A percentile compares a stretch with the other conserved stretches of the same genome.
phyloP scores from a whole-genome alignment of 2,797 vertebrate genomes.

The Micromesistius poutassou region DNA sequence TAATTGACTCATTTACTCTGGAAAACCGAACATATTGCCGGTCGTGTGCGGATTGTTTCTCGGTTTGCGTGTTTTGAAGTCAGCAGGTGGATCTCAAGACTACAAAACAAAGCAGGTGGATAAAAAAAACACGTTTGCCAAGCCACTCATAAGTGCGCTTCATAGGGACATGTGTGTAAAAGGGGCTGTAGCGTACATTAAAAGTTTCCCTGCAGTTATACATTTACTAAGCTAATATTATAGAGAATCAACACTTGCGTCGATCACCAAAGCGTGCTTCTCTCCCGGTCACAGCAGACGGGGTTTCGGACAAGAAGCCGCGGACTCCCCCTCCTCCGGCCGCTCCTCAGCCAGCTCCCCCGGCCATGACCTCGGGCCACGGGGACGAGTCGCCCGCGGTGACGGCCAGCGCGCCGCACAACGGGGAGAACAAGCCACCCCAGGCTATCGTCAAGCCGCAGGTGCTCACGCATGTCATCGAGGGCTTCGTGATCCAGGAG shows the following conservation, averaged over 20 bases:
- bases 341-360: slow-evolving; percentile 28
- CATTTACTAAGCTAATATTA: no score
- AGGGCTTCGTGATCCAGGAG: slow-evolving; percentile 98
- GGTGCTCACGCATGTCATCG: slow-evolving; percentile 97
- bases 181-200: not conserved
- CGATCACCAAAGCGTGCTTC: slow-evolving; percentile 1
- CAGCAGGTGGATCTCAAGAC: not conserved
- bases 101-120: not conserved
- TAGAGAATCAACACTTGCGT: no score
- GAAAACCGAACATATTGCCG: not conserved
- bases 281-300: slow-evolving; percentile 44
- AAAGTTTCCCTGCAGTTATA: not conserved
- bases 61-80: not conserved
- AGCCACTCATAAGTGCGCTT: not conserved
- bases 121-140: not conserved
- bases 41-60: not conserved
- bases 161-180: no score
- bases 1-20: not conserved
- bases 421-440: slow-evolving; percentile 92
- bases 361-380: slow-evolving; percentile 87
- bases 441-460: slow-evolving; percentile 97
- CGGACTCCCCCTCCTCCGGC: slow-evolving; percentile 42
- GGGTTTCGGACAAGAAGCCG: slow-evolving; percentile 72
- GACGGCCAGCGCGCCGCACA: slow-evolving; percentile 82
- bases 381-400: slow-evolving; percentile 82